Percentiles rank a stretch among this genome's conserved stretches.
Conservation (phyloP, 2,797 vertebrate genomes). For the Lophotriccus pileatus region DNA sequence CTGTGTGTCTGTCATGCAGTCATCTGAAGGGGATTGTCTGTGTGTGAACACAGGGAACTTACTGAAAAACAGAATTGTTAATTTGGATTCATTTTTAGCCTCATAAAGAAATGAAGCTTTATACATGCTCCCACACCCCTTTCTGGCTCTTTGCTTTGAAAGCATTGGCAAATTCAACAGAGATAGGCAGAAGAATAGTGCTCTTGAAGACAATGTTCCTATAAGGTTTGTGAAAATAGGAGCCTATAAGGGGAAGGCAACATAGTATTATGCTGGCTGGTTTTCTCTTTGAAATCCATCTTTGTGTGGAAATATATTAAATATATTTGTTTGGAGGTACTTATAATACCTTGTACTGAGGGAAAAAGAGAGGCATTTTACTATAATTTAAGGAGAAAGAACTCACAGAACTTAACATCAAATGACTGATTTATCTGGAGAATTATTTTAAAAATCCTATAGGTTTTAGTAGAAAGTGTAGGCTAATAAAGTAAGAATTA, state of each 20-base stretch:
- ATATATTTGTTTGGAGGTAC: not conserved
- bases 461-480: not conserved
- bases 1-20: not conserved
- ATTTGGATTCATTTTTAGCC: not conserved
- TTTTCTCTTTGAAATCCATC: not conserved
- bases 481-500: not conserved
- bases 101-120: not conserved
- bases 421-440: not conserved
- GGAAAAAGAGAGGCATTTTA: not conserved
- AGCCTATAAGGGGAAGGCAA: not conserved
- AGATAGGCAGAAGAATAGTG: not conserved
- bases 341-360: not conserved
- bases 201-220: not conserved
- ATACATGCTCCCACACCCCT: rapidly evolving
- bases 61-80: not conserved
- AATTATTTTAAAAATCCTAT: not conserved
- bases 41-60: not conserved
- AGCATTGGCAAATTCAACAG: not conserved
- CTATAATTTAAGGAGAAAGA: not conserved
- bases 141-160: not conserved
- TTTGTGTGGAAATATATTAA: not conserved
- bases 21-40: not conserved
- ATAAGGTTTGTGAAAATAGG: not conserved
- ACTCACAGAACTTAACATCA: not conserved
- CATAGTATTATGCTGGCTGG: not conserved